Percentiles rank a stretch among this genome's conserved stretches.
Conservation (phyloP, 53 echinoderm and acorn worm species). For the Pentamera pediparva region DNA sequence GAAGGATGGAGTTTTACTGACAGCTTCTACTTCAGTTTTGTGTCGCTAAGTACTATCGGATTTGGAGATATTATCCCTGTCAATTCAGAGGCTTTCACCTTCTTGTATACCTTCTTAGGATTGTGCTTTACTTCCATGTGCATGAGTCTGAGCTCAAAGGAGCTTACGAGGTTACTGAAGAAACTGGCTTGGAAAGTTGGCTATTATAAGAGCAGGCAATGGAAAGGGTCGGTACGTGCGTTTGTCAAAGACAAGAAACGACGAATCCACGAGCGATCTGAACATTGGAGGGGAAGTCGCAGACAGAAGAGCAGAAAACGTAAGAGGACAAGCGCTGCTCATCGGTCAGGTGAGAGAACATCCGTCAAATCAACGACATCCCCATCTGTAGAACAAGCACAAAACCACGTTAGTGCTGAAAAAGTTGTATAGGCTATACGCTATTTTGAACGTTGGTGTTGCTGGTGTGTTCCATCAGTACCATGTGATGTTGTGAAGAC, state of each 20-base stretch:
- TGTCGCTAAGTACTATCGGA: slow-evolving; percentile 90
- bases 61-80: slow-evolving; percentile 78
- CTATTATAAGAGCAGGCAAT: slow-evolving; percentile 61
- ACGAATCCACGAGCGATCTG: slow-evolving; percentile 27
- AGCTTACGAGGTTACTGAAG: slow-evolving; percentile 56
- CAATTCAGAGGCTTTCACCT: slow-evolving; percentile 47
- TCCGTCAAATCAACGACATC: neutral
- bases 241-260: slow-evolving; percentile 31
- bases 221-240: slow-evolving; percentile 36
- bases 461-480: too few relatives aligned
- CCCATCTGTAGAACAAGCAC: neutral
- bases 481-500: too few relatives aligned
- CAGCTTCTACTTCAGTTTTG: slow-evolving; percentile 81
- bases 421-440: too few relatives aligned
- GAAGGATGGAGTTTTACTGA: slow-evolving; percentile 51
- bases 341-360: neutral
- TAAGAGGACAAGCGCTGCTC: slow-evolving; percentile 4
- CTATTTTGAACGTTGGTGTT: too few relatives aligned
- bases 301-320: slow-evolving; percentile 24
- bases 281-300: slow-evolving; percentile 29
- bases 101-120: slow-evolving; percentile 69
- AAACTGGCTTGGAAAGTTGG: slow-evolving; percentile 58
- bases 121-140: slow-evolving; percentile 87
- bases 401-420: neutral
- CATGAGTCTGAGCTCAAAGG: slow-evolving; percentile 76